Conservation (phyloP, 2,888 invertebrate species). For the Drosophila incognita region DNA sequence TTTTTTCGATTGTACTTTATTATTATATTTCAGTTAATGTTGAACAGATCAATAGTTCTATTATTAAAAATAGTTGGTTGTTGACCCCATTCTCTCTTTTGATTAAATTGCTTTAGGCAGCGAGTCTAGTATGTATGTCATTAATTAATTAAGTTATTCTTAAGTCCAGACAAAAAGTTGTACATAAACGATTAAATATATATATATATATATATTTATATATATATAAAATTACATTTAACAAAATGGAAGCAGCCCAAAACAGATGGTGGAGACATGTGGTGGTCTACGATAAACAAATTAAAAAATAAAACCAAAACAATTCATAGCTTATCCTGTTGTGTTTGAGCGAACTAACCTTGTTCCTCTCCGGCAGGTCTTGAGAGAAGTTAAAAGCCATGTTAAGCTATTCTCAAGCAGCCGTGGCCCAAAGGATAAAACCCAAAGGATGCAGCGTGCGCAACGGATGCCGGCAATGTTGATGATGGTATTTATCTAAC, state of each 20-base stretch:
- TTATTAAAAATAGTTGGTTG: constrained; percentile 2
- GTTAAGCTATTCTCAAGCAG: constrained; percentile 80
- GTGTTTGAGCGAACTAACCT: constrained; percentile 86
- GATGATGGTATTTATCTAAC: constrained; percentile 84
- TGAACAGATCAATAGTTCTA: neutral
- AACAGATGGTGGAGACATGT: constrained; percentile 36
- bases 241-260: constrained; percentile 35
- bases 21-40: constrained; percentile 3
- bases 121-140: constrained; percentile 18
- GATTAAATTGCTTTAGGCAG: constrained; percentile 18
- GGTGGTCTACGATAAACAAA: constrained; percentile 49
- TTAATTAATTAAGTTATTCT: constrained; percentile 50
- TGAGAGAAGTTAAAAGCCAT: constrained; percentile 82
- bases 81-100: constrained; percentile 10
- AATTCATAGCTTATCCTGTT: constrained; percentile 84
- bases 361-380: constrained; percentile 86
- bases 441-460: constrained; percentile 59
- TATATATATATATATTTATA: neutral
- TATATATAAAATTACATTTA: constrained; percentile 9
- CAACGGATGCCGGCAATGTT: constrained; percentile 63
- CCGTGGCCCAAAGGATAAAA: constrained; percentile 58
- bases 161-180: constrained; percentile 47
- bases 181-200: constrained; percentile 27
- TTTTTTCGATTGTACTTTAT: constrained; percentile 1
- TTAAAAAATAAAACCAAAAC: constrained; percentile 50